Base-by-base conservation (phyloP, 2,113 vertebrate species). In the Tupaia tana region DNA sequence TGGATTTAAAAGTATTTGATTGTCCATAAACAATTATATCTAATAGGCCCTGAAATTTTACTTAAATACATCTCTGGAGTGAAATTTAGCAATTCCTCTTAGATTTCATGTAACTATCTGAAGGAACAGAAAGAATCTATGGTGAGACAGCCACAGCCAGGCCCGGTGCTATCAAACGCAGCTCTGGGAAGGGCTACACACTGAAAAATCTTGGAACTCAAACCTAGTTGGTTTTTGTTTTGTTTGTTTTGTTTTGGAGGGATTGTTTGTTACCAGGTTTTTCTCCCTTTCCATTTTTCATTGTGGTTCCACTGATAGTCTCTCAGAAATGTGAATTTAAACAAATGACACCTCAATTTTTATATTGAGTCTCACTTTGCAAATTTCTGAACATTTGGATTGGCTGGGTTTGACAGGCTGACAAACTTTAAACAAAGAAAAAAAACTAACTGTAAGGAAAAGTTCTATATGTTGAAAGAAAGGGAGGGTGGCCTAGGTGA, bases 381-480 rank as follows among this genome's bases (percentile, higher is more conserved):
- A 94, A 94, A 95, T 97, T 97, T 97, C 89, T 97, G 18, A 89
- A 96, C n/a, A 18, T 93, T 97, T 89, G 54, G 95, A 82, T 82
- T 97, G 43, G 1, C 93, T 97, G 93, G 29, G 67, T 98, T 98
- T 98, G 97, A 98, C 95, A 98, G 96, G 63, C 92, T 96, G 94
- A 93, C 15, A 94, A 95, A 97, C 58, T 64, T 96, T 79, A 96
- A 98, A 97, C 12, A 96, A 97, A 97, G 43, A 96, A 85, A 92
- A 98, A 98, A 93, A 98, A 90, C 89, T 74, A 97, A 78, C 78
- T 95, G 71, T 95, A 95, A 97, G 91, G 98, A 94, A 98, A 98
- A 97, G 91, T 96, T 94, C 94, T 97, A 98, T 97, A 98, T 98
- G 98, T 81, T 95, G 86, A 94, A 97, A 96, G 95, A 71, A 97